These are phyloP conservation scores for Sarcophaga bullata DNA, from an alignment of 1,140 invertebrate genomes.

Conservation along the genomic window DNA sequence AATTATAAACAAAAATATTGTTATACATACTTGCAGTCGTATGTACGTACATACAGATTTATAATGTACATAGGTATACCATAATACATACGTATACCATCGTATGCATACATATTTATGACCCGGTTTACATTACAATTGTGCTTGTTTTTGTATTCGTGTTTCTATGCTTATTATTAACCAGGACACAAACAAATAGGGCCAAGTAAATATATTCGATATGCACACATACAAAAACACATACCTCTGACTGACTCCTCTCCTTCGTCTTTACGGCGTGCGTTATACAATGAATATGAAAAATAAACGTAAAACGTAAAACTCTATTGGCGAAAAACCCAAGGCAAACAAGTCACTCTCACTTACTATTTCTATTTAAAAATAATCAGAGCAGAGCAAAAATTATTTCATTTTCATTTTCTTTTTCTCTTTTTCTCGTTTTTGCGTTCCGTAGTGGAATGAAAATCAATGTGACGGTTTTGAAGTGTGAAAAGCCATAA, in stretches of 20 bases:
- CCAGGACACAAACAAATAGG: slow-evolving; percentile 3
- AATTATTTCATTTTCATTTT: background rate
- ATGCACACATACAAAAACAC: background rate
- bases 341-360: background rate
- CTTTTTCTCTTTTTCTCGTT: too few relatives aligned
- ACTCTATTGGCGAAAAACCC: background rate
- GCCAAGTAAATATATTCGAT: background rate
- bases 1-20: too few relatives aligned
- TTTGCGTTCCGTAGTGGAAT: too few relatives aligned
- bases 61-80: too few relatives aligned
- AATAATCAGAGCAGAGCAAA: background rate
- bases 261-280: background rate
- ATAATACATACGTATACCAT: too few relatives aligned
- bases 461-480: too few relatives aligned
- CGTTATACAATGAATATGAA: background rate
- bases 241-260: background rate
- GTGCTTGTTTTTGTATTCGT: background rate
- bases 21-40: too few relatives aligned
- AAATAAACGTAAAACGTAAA: too few relatives aligned
- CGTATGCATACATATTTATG: background rate
- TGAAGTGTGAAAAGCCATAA: too few relatives aligned
- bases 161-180: background rate
- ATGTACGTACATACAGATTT: too few relatives aligned
- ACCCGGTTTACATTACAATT: slow-evolving; percentile 34
- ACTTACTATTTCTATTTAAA: background rate